Base-by-base conservation (phyloP, 2,113 vertebrate genomes). In the Lampris incognitus region DNA sequence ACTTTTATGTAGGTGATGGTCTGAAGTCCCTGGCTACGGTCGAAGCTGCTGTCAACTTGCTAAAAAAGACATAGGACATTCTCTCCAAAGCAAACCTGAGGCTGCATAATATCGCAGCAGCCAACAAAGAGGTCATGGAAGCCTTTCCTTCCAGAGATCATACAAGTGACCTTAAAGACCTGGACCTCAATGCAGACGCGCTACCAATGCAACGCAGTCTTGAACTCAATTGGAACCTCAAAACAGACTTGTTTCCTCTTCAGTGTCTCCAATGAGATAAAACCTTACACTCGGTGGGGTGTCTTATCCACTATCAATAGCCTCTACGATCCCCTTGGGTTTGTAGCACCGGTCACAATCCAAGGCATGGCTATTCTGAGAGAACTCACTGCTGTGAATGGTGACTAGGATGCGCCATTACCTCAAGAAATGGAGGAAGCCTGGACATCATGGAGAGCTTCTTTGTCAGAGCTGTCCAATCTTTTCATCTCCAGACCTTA, bases 71-170 rank as follows among this genome's bases (percentile, higher is more conserved):
- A 46, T 69, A 81, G 55, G 66, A 77, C 0, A 13, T 73, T 11
- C 54, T 73, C 36, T 56, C 69, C 11, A 59, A 68, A 2, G 79
- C 81, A 2, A 79, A 83, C 44, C 24, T 83, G 65, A 63, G 63
- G 24, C 46, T 75, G 9, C 84, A 86, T 6, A 81, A 84, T 6
- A 74, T 84, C 2, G 64, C 72, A 40, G 66, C 80, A 13, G 77
- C 85, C 49, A 66, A 68, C 37, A 39, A 52, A 52, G 49, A 66
- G 13, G 76, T 83, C n/a, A 79, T 84, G 71, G 62, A 71, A 11
- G 71, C 76, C 24, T 85, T 84, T 46, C 62, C 62, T 9, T 39
- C 81, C 10, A 49, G 24, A 9, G 80, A 83, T 24, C 46, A 64
- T 13, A 69, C 79, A 13, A 72, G 37, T 49, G 77, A 72, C 6